Base-by-base conservation (phyloP, 2,113 vertebrate genomes). In the Fulica atra region DNA sequence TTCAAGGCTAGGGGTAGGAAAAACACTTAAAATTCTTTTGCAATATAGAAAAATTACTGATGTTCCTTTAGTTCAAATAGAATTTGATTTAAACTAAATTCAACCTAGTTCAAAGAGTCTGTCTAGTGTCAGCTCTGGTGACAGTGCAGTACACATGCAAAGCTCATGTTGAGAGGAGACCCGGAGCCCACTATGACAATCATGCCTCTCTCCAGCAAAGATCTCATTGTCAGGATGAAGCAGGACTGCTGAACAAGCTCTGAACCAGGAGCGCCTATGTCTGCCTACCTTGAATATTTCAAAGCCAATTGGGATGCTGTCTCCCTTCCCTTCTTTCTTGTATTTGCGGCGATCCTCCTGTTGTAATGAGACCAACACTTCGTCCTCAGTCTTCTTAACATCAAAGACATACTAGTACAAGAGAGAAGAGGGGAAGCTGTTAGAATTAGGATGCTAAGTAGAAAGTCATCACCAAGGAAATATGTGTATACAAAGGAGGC, bases 311-410 rank as follows among this genome's bases (percentile, higher is more conserved):
- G 97, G 98, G 40, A 99, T 97, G 95, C 98, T 99, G 92, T 99
- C 98, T 74, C 99, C 99, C 94, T 97, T 97, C 56, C 99, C 99
- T 44, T 94, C 95, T 50, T 92, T 97, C 95, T 97, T 98, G 89
- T 98, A 98, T 76, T 98, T 98, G 82, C 99, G 98, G 80, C 97
- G 97, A 97, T 99, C 99, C 87, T 97, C 98, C 95, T 99, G 99
- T 93, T 99, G 99, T 48, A 99, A 80, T 2, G 98, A 99, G 93
- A 99, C 97, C 60, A 99, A 83, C 20, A 99, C 98, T 86, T 99
- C 98, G 80, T 99, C 99, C 11, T 97, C 96, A 4, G 98, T 98
- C 94, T 99, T 99, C 48, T 97, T 98, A 5, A 99, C 95, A 51
- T 99, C 98, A 95, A 99, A 99, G 89, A 99, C 3, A 68, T 98